phyloP scores from a whole-genome alignment of 2,888 invertebrate genomes.

The Heterodera filipjevi region DNA sequence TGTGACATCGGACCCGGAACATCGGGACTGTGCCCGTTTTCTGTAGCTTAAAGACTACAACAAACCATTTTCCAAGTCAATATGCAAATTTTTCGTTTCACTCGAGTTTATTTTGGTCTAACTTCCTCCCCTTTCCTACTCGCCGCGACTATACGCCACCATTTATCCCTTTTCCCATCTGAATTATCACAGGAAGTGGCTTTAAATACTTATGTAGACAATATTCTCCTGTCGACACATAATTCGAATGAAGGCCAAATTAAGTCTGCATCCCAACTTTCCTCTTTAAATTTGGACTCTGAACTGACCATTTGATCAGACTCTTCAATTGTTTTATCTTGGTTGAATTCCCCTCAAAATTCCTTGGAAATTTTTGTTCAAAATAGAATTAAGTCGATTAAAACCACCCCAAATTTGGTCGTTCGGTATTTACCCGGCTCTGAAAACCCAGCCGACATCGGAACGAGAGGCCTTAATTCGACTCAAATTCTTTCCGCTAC shows the following conservation, averaged over 20 bases:
- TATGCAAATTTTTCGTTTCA: constrained; percentile 37
- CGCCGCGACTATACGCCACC: constrained; percentile 23
- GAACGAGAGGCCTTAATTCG: neutral
- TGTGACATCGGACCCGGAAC: constrained; percentile 41
- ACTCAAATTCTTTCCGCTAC: neutral
- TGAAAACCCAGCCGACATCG: neutral
- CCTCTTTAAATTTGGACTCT: too few relatives aligned
- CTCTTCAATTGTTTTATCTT: neutral
- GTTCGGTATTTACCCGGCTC: neutral
- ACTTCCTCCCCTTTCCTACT: constrained; percentile 37
- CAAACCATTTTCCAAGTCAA: constrained; percentile 33
- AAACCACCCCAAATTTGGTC: neutral
- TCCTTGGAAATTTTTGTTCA: neutral
- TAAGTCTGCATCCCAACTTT: too few relatives aligned
- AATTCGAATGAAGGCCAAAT: too few relatives aligned
- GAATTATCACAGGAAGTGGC: neutral
- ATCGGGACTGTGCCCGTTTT: constrained; percentile 41
- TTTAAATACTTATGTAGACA: too few relatives aligned
- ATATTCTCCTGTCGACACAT: too few relatives aligned
- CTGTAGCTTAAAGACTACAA: constrained; percentile 37
- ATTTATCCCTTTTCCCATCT: constrained; percentile 9
- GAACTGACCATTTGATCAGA: too few relatives aligned
- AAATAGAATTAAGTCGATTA: neutral
- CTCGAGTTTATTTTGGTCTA: constrained; percentile 44
- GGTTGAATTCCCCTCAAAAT: neutral